Base-by-base conservation (phyloP, 2,888 invertebrate species). In the Lasioglossum zephyrum region DNA sequence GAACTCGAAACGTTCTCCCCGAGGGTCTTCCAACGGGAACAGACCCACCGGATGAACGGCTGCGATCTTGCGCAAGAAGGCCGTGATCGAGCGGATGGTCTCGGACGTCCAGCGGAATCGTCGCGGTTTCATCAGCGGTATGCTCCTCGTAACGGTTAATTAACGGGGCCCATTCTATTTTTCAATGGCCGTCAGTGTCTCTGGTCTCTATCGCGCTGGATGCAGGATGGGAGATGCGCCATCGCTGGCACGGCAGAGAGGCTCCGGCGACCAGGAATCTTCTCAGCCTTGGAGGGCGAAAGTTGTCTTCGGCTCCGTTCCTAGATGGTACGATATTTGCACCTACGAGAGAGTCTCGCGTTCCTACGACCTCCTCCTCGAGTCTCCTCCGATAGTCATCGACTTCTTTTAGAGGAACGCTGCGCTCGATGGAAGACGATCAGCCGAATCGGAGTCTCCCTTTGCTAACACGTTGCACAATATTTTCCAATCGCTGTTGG, bases 201-300 rank as follows among this genome's bases (percentile, higher is more conserved):
- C 63, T 22, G 57, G 36, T 36, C 36, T 66, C 36, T 66, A 0
- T 18, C 22, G 8, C 66, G 66, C 60, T 8, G 36, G 66, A 36
- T 18, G 36, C 18, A 22, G 9, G 8, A 16, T 16, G 16, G 31
- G 26, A 2, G 31, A 63, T 26, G 63, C 60, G 60, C n/a, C 11
- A 16, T 16, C 9, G 13, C 26, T 22, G 53, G 22, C 63, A 16
- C 31, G 63, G 4, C 63, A 13, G 31, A 63, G 63, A 26, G 36
- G 36, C 36, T 8, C 9, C 39, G 1, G 13, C 69, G n/a, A 39
- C 9, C 39, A 90, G 91, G 93, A 92, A 92, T 93, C 93, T 93
- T 93, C 93, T 92, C 93, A 93, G 93, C 93, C 93, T 94, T 94
- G 93, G 92, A 92, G 93, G 93, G 93, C 93, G 93, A 94, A 94